A percentile compares a stretch with the other conserved stretches of the same genome.
Conservation (phyloP, 2,113 vertebrate genomes). For the Corythaixoides concolor region DNA sequence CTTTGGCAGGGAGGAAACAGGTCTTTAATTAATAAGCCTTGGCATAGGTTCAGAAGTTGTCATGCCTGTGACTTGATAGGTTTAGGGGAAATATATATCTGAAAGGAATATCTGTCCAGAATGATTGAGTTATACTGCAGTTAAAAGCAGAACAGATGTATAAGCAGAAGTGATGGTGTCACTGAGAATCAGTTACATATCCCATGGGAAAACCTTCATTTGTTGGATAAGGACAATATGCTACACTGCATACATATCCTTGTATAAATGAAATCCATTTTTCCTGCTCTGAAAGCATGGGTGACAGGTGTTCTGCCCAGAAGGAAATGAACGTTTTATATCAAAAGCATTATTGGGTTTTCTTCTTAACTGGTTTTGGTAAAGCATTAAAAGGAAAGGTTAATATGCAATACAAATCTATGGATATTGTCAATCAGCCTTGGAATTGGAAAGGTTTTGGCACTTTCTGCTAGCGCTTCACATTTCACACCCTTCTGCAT, state of each 20-base stretch:
- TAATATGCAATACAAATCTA: neutral
- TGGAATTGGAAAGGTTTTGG: neutral
- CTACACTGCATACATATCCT: neutral
- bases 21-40: conserved; percentile 58
- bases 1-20: neutral
- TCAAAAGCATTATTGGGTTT: conserved; percentile 40
- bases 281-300: conserved; percentile 24
- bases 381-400: neutral
- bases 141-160: conserved; percentile 78
- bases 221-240: conserved; percentile 72
- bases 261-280: conserved; percentile 7
- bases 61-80: conserved; percentile 55
- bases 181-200: conserved; percentile 69
- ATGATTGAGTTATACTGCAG: conserved; percentile 62
- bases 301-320: conserved; percentile 46
- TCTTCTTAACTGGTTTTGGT: neutral
- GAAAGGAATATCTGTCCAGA: conserved; percentile 63
- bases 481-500: neutral
- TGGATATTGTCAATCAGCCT: neutral
- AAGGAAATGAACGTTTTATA: conserved; percentile 30
- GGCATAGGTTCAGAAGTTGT: conserved; percentile 50
- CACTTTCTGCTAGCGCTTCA: neutral
- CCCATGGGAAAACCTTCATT: conserved; percentile 69
- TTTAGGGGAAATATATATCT: conserved; percentile 59
- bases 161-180: conserved; percentile 65